These are phyloP conservation scores for Leptobrachium ailaonicum DNA, from an alignment of 2,113 vertebrate species.

Conservation along the genomic window DNA sequence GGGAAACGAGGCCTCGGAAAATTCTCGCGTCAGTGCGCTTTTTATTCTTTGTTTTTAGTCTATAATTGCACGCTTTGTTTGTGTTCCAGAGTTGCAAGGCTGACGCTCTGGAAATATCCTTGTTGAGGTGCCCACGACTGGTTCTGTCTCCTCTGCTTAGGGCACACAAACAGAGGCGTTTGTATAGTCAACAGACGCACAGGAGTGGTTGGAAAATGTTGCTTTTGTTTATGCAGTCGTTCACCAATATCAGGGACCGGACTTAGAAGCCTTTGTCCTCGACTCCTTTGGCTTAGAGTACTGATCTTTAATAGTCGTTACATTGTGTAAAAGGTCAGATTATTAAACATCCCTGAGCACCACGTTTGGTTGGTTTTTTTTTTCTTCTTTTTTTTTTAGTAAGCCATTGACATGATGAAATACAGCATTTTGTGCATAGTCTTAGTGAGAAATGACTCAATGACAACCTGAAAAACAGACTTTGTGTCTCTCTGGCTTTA, in stretches of 20 bases:
- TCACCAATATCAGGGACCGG: slow-evolving; percentile 32
- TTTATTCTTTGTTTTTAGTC: too few species aligned
- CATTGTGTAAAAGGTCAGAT: too few species aligned
- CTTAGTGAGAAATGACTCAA: too few species aligned
- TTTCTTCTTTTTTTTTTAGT: too few species aligned
- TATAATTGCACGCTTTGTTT: background rate
- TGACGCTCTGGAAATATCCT: slow-evolving; percentile 41
- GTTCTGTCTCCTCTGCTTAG: slow-evolving; percentile 53
- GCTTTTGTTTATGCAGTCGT: slow-evolving; percentile 42
- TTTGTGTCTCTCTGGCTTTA: too few species aligned
- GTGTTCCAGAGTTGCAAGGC: background rate
- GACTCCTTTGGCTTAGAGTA: background rate
- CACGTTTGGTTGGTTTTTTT: too few species aligned
- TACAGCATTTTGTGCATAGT: too few species aligned
- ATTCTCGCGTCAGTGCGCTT: too few species aligned
- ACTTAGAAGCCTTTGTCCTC: slow-evolving; percentile 43
- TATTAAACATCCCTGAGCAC: too few species aligned
- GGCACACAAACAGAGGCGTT: slow-evolving; percentile 44
- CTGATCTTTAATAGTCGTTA: slow-evolving; percentile 6
- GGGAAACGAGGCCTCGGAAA: too few species aligned
- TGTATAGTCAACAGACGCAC: slow-evolving; percentile 62
- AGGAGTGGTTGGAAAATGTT: slow-evolving; percentile 46
- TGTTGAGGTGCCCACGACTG: slow-evolving; percentile 46
- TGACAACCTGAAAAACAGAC: too few species aligned
- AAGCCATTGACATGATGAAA: too few species aligned